Evolutionary conservation across 2,797 vertebrate species (phyloP).

Genomic region (Esox lucius): DNA sequence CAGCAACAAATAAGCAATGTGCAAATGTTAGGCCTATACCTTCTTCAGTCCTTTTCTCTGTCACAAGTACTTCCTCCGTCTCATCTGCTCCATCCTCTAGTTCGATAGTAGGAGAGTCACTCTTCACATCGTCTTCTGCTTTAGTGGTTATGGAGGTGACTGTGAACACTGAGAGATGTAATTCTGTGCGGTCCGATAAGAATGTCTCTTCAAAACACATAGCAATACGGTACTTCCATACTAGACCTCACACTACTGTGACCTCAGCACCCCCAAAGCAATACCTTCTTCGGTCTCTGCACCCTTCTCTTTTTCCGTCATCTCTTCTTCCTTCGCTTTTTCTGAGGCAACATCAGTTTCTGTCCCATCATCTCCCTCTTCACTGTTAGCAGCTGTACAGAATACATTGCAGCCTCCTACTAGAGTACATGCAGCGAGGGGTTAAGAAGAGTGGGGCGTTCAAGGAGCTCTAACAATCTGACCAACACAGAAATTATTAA

Average conservation of each 20-base stretch:
- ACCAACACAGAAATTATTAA: neutral
- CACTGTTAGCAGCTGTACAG: neutral
- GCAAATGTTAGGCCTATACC: neutral
- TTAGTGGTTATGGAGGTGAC: neutral
- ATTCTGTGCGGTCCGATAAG: neutral
- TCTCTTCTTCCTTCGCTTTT: conserved; percentile 2
- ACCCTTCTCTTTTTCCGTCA: neutral
- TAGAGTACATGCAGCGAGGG: neutral
- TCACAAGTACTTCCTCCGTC: neutral
- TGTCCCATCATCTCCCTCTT: neutral
- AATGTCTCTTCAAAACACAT: neutral
- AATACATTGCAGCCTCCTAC: neutral
- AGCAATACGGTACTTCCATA: neutral
- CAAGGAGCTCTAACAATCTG: neutral
- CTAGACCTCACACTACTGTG: neutral
- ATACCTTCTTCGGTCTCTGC: neutral
- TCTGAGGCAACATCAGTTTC: neutral
- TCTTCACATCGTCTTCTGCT: neutral
- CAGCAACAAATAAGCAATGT: neutral
- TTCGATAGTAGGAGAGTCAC: neutral
- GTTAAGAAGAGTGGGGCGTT: neutral
- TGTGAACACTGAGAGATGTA: neutral
- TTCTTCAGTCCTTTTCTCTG: neutral
- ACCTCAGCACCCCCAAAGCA: neutral
- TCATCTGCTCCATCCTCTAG: neutral